Evolutionary conservation across 1,140 invertebrate genomes (phyloP), one percentile per base, ranked within the genome.

Genomic region (Solen grandis): DNA sequence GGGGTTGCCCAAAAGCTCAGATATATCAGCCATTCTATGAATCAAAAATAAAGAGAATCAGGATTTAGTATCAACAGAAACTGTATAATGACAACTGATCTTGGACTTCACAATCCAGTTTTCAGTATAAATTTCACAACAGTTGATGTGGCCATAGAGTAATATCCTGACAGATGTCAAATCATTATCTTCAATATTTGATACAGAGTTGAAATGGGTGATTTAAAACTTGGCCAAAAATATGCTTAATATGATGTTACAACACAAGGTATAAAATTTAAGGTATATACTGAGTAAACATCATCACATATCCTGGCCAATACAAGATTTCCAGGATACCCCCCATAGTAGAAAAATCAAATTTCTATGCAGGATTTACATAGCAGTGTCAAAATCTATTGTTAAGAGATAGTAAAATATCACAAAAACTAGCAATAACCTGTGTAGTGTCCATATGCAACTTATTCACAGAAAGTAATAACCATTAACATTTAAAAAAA

Each of bases 271-370:
- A 10, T 46, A 8, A 8, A 46, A 10, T 46, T 19, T 8, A 46
- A 46, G 19, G 41, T 19, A 46, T 19, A 46, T 8, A 46, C 19
- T 10, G 8, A 8, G 8, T 19, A 46, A 63, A 14, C 35, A 63
- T 63, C 38, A 35, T n/a, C 1, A 63, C 22, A 63, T 36, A 63
- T 63, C 60, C 29, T 63, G 60, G 60, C 31, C 60, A 63, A 36
- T 29, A 33, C 35, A 27, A 63, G 35, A 46, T 63, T 35, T 63
- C 60, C 60, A 63, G 33, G 60, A 63, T 63, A 35, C 33, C 29
- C 33, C 19, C 60, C 60, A 63, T 63, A 8, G 35, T 35, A 63
- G 8, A 16, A n/a, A n/a, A 63, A 63, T 63, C 38, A 27, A 27
- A 16, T 63, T 29, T 36, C 19, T 35, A 63, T 1, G 27, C 29